Percentiles rank a stretch among this genome's conserved stretches.
These are phyloP conservation scores for Gorsachius magnificus DNA, from an alignment of 2,797 vertebrate species.

Conservation along the genomic window DNA sequence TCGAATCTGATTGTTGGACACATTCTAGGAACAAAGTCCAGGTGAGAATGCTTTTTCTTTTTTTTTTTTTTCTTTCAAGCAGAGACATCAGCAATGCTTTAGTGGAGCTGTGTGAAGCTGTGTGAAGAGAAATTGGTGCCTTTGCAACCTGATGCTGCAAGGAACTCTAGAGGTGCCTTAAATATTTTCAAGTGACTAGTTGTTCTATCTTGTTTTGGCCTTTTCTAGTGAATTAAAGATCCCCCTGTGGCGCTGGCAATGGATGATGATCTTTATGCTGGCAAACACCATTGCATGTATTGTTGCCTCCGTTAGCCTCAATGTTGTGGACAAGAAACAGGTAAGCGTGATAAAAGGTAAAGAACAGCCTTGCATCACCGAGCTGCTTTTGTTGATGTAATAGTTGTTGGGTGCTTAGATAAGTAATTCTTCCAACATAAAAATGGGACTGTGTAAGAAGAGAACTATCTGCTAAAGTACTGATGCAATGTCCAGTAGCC, in stretches of 20 bases:
- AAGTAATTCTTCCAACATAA: background rate
- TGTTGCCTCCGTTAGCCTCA: slow-evolving; percentile 77
- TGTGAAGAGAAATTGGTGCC: background rate
- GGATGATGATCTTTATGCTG: slow-evolving; percentile 87
- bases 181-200: background rate
- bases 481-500: accelerated
- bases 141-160: background rate
- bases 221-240: slow-evolving; percentile 81
- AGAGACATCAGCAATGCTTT: background rate
- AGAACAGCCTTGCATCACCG: background rate
- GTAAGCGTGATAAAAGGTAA: slow-evolving; percentile 37
- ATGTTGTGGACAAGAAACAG: slow-evolving; percentile 80
- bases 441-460: background rate
- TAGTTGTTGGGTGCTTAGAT: background rate
- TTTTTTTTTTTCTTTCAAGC: background rate
- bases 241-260: slow-evolving; percentile 83
- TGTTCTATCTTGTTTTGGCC: background rate
- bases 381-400: background rate
- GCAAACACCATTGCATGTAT: slow-evolving; percentile 82
- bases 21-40: slow-evolving; percentile 82
- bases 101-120: background rate
- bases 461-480: background rate
- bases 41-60: slow-evolving; percentile 53
- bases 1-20: slow-evolving; percentile 84
- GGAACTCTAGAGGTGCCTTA: background rate